Evolutionary conservation across 2,113 vertebrate species (phyloP).

Genomic region (Pyrgilauda ruficollis): DNA sequence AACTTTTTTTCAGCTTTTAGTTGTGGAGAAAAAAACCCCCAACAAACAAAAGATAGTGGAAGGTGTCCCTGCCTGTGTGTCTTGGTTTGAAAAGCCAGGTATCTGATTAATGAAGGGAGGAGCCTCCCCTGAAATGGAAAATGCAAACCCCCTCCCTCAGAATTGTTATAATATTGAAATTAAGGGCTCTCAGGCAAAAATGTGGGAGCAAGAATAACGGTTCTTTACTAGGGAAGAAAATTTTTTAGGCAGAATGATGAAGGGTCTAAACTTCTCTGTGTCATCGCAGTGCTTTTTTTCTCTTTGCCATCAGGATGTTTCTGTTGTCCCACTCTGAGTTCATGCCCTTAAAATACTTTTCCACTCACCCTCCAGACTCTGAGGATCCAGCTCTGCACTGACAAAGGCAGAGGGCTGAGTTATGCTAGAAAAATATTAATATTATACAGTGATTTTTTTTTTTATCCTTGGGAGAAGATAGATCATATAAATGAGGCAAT

Average conservation of each 20-base stretch:
- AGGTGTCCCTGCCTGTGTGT: background rate
- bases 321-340: background rate
- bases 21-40: rapidly evolving
- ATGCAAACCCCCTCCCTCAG: too few relatives aligned
- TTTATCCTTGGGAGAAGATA: background rate
- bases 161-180: too few relatives aligned
- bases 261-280: background rate
- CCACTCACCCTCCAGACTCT: background rate
- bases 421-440: background rate
- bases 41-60: rapidly evolving
- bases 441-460: background rate
- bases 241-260: background rate
- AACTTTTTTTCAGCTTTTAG: background rate
- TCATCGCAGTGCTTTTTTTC: background rate
- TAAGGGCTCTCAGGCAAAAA: too few relatives aligned
- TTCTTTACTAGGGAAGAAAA: too few relatives aligned
- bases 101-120: too few relatives aligned
- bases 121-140: too few relatives aligned
- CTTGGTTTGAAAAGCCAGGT: too few relatives aligned
- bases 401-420: background rate
- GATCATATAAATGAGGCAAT: constrained; percentile 3
- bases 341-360: background rate
- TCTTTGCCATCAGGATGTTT: background rate
- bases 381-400: background rate
- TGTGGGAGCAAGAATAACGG: too few relatives aligned